Evolutionary conservation across 2,888 invertebrate species (phyloP), one percentile per base, ranked within the genome.

Genomic region (Xestia c-nigrum): DNA sequence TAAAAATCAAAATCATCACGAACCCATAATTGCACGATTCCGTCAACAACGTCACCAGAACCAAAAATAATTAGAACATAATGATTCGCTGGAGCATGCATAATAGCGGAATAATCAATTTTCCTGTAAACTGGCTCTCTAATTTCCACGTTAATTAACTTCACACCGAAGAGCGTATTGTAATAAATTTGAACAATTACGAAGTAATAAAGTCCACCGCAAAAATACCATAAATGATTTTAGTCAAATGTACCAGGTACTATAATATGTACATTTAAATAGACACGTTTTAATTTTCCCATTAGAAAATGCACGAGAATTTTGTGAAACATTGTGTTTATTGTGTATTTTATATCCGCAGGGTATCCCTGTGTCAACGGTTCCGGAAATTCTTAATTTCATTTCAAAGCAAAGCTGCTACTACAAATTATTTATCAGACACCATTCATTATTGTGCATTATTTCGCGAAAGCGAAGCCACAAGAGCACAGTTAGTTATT

Each of bases 61-160:
- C 10, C 40, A 67, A 55, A 67, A 55, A 55, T 43, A 31, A 55
- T 10, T 19, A 24, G 63, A 38, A 24, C 7, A 43, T 40, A 24
- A 72, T 46, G n/a, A 64, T 73, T 55, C 9, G 31, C 43, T 70
- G 12, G 31, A 19, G 21, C n/a, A 43, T 47, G 47, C n/a, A 69
- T 67, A 67, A n/a, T 67, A 57, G 21, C 19, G 12, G 21, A 61
- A 24, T 74, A 59, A 78, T 81, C 57, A 77, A 72, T 81, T 81
- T 38, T 21, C 47, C 61, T 24, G n/a, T 14, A 57, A 76, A 77
- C 70, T 77, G 21, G 47, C 66, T 61, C 68, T 61, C 55, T 57
- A 70, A 81, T 81, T 81, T 76, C 16, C 52, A 69, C 77, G 57
- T 77, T 72, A 72, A 77, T 72, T 76, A 76, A 76, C 72, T 72